Conservation (phyloP, 2,113 vertebrate genomes). For the Pterophyllum scalare region DNA sequence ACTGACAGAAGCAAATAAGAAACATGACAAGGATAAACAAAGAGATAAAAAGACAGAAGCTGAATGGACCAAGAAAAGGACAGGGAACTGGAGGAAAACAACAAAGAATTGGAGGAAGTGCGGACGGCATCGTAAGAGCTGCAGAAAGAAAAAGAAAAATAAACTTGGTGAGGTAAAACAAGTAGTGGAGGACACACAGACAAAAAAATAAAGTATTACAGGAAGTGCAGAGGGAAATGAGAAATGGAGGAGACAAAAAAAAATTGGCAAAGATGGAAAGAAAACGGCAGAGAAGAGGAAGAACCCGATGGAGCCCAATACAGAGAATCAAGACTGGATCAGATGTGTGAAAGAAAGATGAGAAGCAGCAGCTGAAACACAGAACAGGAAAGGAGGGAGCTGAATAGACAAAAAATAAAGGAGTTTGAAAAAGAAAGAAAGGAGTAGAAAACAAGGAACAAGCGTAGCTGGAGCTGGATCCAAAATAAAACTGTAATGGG, state of each 20-base stretch:
- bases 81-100: background rate
- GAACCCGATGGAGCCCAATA: background rate
- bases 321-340: background rate
- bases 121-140: background rate
- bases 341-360: background rate
- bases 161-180: background rate
- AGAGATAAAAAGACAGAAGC: background rate
- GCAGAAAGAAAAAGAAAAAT: background rate
- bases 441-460: background rate
- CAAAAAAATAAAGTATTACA: background rate
- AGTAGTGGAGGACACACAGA: background rate
- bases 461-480: background rate
- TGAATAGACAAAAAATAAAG: no score
- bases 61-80: background rate
- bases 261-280: background rate
- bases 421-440: no score
- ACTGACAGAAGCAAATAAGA: background rate
- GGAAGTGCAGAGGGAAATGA: background rate
- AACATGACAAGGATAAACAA: background rate
- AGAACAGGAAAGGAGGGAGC: no score
- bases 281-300: background rate
- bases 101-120: background rate
- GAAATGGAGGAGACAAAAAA: background rate
- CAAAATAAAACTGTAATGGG: background rate
- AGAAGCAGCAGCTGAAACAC: background rate